Evolutionary conservation across 2,113 vertebrate species (phyloP).

Genomic region (Leucopsar rothschildi): DNA sequence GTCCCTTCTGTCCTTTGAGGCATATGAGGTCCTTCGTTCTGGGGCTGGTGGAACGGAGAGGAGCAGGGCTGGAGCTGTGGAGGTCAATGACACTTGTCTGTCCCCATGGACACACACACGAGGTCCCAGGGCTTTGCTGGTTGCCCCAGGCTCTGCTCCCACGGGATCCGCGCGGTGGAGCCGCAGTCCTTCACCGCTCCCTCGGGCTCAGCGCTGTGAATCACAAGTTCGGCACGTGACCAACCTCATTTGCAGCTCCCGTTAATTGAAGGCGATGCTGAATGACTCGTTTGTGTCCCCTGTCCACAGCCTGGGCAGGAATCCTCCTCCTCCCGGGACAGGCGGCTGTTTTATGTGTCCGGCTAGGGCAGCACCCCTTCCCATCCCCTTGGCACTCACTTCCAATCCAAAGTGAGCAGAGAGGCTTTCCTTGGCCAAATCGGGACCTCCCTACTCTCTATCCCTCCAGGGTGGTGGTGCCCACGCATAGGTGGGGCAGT

Average conservation of each 20-base stretch:
- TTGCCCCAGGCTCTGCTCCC: not conserved
- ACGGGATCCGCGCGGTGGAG: not conserved
- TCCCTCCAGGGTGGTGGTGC: not conserved
- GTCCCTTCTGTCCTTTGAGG: not conserved
- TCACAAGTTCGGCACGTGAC: not conserved
- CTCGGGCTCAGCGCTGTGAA: not conserved
- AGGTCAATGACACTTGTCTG: not conserved
- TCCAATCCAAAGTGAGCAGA: not conserved
- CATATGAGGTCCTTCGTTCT: rapidly evolving
- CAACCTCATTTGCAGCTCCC: conserved; percentile 23
- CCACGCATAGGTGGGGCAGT: rapidly evolving
- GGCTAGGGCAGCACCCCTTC: rapidly evolving
- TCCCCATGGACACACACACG: not conserved
- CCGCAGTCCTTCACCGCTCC: not conserved
- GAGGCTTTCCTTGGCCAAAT: not conserved
- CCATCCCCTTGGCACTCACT: not conserved
- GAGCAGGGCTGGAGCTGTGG: not conserved
- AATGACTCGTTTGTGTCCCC: conserved; percentile 26
- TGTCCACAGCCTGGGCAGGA: not conserved
- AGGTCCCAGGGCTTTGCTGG: not conserved
- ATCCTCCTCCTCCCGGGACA: not conserved
- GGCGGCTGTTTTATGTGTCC: rapidly evolving
- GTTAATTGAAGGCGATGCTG: conserved; percentile 12
- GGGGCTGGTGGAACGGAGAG: not conserved
- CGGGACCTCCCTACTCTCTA: not conserved